These are phyloP conservation scores for Odontesthes bonariensis DNA, from an alignment of 2,113 vertebrate species.

Conservation along the genomic window DNA sequence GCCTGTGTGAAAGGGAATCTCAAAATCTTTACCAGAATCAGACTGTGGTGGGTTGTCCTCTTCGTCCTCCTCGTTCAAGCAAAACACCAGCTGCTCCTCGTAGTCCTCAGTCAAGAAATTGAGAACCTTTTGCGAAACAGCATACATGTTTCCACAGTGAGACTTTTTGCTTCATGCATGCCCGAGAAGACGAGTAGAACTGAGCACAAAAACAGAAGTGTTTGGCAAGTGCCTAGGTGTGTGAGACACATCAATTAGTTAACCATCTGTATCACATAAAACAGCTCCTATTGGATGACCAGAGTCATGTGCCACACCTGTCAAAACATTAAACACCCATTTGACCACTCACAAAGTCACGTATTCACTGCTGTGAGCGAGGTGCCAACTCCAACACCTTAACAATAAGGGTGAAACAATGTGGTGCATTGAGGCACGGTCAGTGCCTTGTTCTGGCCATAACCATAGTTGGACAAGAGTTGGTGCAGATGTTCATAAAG, in stretches of 20 bases:
- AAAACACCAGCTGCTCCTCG: slow-evolving; percentile 75
- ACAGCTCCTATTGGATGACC: slow-evolving; percentile 48
- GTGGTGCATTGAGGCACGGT: slow-evolving; percentile 45
- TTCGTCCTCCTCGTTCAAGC: slow-evolving; percentile 69
- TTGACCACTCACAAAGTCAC: slow-evolving; percentile 47
- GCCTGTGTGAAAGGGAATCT: slow-evolving; percentile 15
- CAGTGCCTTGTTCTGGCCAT: slow-evolving; percentile 1
- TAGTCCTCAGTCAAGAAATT: slow-evolving; percentile 62
- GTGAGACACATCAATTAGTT: slow-evolving; percentile 57
- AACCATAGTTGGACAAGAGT: background rate
- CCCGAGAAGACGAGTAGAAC: slow-evolving; percentile 3
- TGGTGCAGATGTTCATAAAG: slow-evolving; percentile 39
- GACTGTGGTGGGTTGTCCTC: slow-evolving; percentile 53
- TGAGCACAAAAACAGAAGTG: slow-evolving; percentile 61
- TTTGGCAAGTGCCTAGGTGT: slow-evolving; percentile 33
- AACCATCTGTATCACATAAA: slow-evolving; percentile 69
- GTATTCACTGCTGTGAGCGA: slow-evolving; percentile 57
- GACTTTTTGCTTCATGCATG: slow-evolving; percentile 5
- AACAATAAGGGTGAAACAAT: slow-evolving; percentile 64
- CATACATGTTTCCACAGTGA: slow-evolving; percentile 5
- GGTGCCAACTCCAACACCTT: slow-evolving; percentile 68
- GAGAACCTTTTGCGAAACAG: slow-evolving; percentile 35
- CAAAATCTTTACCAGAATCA: slow-evolving; percentile 60
- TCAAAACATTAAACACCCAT: slow-evolving; percentile 53
- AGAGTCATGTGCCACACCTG: slow-evolving; percentile 55